Conservation (phyloP, 2,888 invertebrate genomes). For the Callimorpha dominula region DNA sequence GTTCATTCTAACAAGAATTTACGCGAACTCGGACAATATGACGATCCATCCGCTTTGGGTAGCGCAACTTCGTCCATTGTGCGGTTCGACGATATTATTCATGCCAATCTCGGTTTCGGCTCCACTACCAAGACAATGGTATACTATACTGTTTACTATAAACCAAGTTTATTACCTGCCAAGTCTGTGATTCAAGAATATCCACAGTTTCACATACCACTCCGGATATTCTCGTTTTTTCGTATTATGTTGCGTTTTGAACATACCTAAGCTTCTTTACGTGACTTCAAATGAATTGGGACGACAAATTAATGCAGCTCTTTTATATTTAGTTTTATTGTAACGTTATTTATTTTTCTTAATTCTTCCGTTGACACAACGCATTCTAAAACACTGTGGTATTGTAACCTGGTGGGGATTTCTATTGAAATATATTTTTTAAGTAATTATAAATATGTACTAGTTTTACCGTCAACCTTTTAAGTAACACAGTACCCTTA, state of each 20-base stretch:
- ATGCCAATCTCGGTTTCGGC: constrained; percentile 44
- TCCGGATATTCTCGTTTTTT: constrained; percentile 31
- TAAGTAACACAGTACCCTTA: background rate
- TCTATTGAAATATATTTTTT: background rate
- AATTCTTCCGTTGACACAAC: no score
- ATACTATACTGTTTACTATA: constrained; percentile 43
- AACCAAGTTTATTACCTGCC: constrained; percentile 57
- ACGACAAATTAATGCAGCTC: background rate
- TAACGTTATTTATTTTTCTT: no score
- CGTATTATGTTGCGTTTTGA: constrained; percentile 37
- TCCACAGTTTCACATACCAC: constrained; percentile 30
- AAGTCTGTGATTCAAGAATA: constrained; percentile 45
- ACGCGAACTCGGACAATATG: constrained; percentile 25
- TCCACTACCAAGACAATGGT: constrained; percentile 39
- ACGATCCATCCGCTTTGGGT: constrained; percentile 38
- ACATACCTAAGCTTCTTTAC: background rate
- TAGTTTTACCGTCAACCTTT: no score
- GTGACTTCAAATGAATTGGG: background rate
- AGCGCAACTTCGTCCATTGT: constrained; percentile 40
- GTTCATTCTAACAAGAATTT: constrained; percentile 28
- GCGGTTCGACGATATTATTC: constrained; percentile 43
- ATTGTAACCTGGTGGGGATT: background rate
- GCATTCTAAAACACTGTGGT: background rate
- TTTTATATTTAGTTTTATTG: background rate
- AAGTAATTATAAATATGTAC: no score